These are phyloP conservation scores for Varanus salvator DNA, from an alignment of 2,113 vertebrate species.

Conservation along the genomic window DNA sequence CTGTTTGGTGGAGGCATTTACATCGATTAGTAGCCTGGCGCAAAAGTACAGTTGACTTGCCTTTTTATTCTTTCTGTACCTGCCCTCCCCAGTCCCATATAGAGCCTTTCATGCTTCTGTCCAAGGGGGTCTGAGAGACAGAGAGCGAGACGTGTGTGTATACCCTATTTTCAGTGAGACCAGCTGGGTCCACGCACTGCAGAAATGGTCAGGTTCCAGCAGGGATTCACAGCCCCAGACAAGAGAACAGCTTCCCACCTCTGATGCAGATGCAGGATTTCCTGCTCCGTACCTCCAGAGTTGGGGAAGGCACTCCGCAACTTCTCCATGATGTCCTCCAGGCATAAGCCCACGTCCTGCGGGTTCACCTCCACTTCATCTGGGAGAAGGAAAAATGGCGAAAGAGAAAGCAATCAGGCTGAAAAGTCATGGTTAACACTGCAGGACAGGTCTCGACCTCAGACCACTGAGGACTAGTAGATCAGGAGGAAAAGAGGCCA, in stretches of 20 bases:
- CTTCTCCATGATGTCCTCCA: slow-evolving; percentile 98
- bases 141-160: no score
- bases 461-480: background rate
- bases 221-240: background rate
- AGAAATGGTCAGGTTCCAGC: background rate
- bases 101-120: background rate
- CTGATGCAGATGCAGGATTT: slow-evolving; percentile 40
- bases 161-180: background rate
- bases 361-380: slow-evolving; percentile 87
- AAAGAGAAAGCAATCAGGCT: background rate
- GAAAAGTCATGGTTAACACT: background rate
- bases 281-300: slow-evolving; percentile 74
- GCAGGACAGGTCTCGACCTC: background rate
- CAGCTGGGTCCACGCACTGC: no score
- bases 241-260: background rate
- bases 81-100: background rate
- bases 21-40: background rate
- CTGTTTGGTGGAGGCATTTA: background rate
- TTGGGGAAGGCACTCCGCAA: slow-evolving; percentile 93
- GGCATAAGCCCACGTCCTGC: slow-evolving; percentile 91
- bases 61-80: background rate
- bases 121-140: no score
- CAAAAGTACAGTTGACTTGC: background rate
- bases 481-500: background rate
- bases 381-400: slow-evolving; percentile 61